Evolutionary conservation across 2,888 invertebrate genomes (phyloP).

Genomic region (Strigamia transsilvanica): DNA sequence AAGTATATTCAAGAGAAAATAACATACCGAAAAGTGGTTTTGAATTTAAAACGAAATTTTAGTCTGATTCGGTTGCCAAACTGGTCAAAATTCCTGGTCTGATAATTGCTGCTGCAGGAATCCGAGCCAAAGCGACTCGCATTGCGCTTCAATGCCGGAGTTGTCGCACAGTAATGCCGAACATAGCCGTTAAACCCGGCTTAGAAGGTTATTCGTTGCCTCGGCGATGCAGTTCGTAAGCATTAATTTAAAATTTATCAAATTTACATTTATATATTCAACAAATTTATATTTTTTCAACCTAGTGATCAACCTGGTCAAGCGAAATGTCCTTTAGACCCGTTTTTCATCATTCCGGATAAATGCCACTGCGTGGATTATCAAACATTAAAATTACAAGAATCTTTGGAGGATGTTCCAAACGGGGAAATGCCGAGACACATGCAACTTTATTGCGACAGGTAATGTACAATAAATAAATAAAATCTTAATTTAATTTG

Average conservation of each 20-base stretch:
- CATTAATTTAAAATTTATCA: background rate
- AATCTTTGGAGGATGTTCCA: slow-evolving; percentile 90
- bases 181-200: slow-evolving; percentile 91
- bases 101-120: slow-evolving; percentile 89
- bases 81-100: slow-evolving; percentile 96
- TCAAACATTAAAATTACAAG: slow-evolving; percentile 97
- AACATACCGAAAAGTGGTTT: background rate
- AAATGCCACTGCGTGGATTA: slow-evolving; percentile 98
- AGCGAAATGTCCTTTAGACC: slow-evolving; percentile 94
- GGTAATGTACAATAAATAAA: slow-evolving; percentile 68
- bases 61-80: slow-evolving; percentile 92
- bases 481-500: no score
- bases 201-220: slow-evolving; percentile 96
- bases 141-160: slow-evolving; percentile 96
- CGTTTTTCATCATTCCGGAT: slow-evolving; percentile 97
- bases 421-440: slow-evolving; percentile 99
- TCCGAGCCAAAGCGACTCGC: slow-evolving; percentile 93
- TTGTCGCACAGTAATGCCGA: slow-evolving; percentile 87
- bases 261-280: background rate
- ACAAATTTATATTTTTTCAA: background rate
- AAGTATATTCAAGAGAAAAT: slow-evolving; percentile 69
- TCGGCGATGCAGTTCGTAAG: slow-evolving; percentile 90
- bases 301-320: slow-evolving; percentile 88
- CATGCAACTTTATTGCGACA: slow-evolving; percentile 91
- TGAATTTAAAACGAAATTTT: slow-evolving; percentile 60